Conservation (phyloP, 1,140 invertebrate genomes). For the Drosophila subpulchrella region DNA sequence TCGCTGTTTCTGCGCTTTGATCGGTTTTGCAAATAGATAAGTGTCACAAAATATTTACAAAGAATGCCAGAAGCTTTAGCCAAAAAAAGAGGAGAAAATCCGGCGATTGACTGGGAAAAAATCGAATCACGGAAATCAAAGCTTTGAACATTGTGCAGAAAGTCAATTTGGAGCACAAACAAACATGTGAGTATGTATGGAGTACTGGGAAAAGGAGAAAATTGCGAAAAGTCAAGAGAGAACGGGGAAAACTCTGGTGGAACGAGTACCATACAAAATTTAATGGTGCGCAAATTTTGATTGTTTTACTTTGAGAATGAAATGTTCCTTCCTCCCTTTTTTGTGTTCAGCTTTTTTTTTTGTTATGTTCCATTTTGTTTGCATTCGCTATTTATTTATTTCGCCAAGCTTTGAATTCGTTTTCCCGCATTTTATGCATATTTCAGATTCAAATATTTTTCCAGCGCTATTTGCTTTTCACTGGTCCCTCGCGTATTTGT, state of each 20-base stretch:
- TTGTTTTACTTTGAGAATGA: conserved; percentile 66
- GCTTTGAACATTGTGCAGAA: conserved; percentile 19
- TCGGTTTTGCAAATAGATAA: conserved; percentile 51
- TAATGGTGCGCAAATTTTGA: conserved; percentile 79
- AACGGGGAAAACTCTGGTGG: conserved; percentile 20
- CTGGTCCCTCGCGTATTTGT: conserved; percentile 36
- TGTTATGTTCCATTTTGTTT: conserved; percentile 41
- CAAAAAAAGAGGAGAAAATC: conserved; percentile 2
- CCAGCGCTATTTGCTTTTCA: conserved; percentile 53
- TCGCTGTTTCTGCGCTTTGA: conserved; percentile 43
- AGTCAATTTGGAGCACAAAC: conserved; percentile 39
- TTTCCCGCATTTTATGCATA: conserved; percentile 72
- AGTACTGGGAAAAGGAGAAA: conserved; percentile 17
- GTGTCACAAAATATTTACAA: conserved; percentile 69
- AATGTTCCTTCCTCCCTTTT: conserved; percentile 38
- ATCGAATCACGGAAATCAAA: conserved; percentile 17
- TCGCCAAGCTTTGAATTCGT: conserved; percentile 59
- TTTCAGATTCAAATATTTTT: conserved; percentile 62
- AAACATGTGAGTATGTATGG: conserved; percentile 3
- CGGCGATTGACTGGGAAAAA: conserved; percentile 10
- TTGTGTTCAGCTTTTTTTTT: neutral
- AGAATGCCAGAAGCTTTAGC: conserved; percentile 8
- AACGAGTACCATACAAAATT: conserved; percentile 67
- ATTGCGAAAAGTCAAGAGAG: conserved; percentile 8
- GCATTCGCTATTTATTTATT: conserved; percentile 61